Conservation (phyloP, 2,113 vertebrate genomes). For the Rutilus rutilus region DNA sequence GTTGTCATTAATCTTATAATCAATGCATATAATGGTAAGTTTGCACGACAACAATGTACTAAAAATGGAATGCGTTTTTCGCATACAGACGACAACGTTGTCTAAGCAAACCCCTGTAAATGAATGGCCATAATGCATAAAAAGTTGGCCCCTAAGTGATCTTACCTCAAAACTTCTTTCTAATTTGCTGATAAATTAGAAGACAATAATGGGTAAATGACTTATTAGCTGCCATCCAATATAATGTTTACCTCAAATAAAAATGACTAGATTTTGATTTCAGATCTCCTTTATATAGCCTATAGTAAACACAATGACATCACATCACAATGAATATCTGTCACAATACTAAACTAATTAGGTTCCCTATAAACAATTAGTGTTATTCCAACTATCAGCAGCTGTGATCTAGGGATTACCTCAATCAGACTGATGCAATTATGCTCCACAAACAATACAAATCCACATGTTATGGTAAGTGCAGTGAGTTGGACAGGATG, state of each 20-base stretch:
- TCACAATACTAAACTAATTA: not conserved
- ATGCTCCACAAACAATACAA: conserved; percentile 52
- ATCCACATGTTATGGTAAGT: conserved; percentile 61
- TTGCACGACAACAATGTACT: too few relatives aligned
- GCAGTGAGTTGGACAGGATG: conserved; percentile 65
- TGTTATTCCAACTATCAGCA: conserved; percentile 44
- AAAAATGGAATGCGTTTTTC: too few relatives aligned
- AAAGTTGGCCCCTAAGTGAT: not conserved
- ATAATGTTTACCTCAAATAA: not conserved
- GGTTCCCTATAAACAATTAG: not conserved
- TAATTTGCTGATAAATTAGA: not conserved
- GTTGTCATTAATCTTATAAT: not conserved
- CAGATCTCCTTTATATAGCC: not conserved
- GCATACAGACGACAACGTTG: too few relatives aligned
- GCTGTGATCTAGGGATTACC: conserved; percentile 61
- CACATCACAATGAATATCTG: not conserved
- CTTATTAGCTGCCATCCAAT: not conserved
- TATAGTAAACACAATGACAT: not conserved
- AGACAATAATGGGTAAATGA: not conserved
- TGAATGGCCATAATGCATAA: too few relatives aligned
- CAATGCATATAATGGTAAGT: not conserved
- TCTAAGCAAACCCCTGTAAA: too few relatives aligned
- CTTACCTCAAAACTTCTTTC: not conserved
- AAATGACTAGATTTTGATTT: not conserved
- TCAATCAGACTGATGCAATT: conserved; percentile 54